phyloP scores from a whole-genome alignment of 1,140 invertebrate genomes.

The Orussus abietinus region DNA sequence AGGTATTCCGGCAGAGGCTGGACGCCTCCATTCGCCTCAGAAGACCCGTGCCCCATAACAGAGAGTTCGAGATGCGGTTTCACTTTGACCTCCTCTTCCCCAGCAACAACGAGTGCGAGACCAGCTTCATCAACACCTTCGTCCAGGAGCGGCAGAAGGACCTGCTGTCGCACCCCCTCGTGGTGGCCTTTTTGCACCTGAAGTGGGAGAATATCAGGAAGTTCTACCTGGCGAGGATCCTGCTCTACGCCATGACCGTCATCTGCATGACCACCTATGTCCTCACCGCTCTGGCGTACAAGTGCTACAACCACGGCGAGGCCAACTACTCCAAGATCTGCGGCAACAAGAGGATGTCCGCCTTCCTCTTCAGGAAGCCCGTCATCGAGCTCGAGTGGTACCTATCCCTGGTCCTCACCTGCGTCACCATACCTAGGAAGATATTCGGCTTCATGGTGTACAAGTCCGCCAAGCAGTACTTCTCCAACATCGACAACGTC shows the following conservation, averaged over 20 bases:
- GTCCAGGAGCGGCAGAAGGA: conserved; percentile 60
- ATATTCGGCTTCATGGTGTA: conserved; percentile 59
- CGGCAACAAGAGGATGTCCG: conserved; percentile 50
- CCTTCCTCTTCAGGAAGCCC: conserved; percentile 49
- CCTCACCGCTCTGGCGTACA: conserved; percentile 53
- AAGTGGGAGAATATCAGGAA: conserved; percentile 66
- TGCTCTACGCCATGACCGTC: conserved; percentile 61
- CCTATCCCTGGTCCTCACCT: conserved; percentile 52
- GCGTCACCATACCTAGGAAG: conserved; percentile 57
- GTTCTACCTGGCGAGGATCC: conserved; percentile 60
- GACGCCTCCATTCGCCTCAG: conserved; percentile 58
- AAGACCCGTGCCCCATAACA: conserved; percentile 54
- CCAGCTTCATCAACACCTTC: conserved; percentile 60
- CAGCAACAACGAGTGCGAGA: conserved; percentile 57
- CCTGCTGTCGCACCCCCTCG: conserved; percentile 60
- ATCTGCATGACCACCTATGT: conserved; percentile 59
- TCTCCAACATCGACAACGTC: conserved; percentile 61
- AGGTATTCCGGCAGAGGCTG: conserved; percentile 55
- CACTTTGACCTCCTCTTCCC: conserved; percentile 59
- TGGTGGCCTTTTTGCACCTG: conserved; percentile 60
- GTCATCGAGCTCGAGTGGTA: conserved; percentile 58
- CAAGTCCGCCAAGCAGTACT: conserved; percentile 58
- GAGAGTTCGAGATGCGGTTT: conserved; percentile 60
- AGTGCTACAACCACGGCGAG: conserved; percentile 44
- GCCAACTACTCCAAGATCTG: conserved; percentile 47